phyloP scores from a whole-genome alignment of 2,888 invertebrate species.

The Unio delphinus region DNA sequence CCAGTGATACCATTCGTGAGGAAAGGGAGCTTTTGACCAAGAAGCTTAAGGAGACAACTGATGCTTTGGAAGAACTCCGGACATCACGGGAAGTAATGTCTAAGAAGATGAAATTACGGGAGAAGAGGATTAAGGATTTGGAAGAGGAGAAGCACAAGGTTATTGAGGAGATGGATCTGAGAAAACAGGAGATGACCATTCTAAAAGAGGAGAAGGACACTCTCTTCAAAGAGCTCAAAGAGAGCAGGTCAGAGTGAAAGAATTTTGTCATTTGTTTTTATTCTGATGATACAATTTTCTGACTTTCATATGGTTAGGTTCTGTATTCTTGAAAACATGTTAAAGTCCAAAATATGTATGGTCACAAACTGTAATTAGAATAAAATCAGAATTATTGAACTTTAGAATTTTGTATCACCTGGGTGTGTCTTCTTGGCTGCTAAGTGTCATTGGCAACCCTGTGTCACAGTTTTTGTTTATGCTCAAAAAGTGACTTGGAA shows the following conservation, averaged over 20 bases:
- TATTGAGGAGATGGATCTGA: slow-evolving; percentile 34
- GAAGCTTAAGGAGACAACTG: slow-evolving; percentile 48
- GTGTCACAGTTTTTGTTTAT: too few species aligned
- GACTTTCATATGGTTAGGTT: too few species aligned
- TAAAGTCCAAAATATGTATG: too few species aligned
- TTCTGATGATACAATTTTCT: too few species aligned
- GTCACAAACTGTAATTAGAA: too few species aligned
- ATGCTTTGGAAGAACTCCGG: slow-evolving; percentile 52
- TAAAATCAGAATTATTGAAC: too few species aligned
- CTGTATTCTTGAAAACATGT: too few species aligned
- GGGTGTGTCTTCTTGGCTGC: too few species aligned
- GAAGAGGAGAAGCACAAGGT: slow-evolving; percentile 51
- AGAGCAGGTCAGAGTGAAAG: slow-evolving; percentile 34
- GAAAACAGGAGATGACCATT: slow-evolving; percentile 45
- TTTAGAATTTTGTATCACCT: too few species aligned
- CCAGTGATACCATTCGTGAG: slow-evolving; percentile 49
- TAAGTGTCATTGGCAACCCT: too few species aligned
- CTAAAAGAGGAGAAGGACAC: slow-evolving; percentile 55
- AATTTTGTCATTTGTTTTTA: too few species aligned
- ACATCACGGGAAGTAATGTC: slow-evolving; percentile 45
- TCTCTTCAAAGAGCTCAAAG: slow-evolving; percentile 52
- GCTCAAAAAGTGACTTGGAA: too few species aligned
- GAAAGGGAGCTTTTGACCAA: slow-evolving; percentile 55
- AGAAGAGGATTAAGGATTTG: slow-evolving; percentile 52
- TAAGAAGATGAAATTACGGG: slow-evolving; percentile 56